phyloP scores from a whole-genome alignment of 2,113 vertebrate genomes.

The Hippocampus zosterae region DNA sequence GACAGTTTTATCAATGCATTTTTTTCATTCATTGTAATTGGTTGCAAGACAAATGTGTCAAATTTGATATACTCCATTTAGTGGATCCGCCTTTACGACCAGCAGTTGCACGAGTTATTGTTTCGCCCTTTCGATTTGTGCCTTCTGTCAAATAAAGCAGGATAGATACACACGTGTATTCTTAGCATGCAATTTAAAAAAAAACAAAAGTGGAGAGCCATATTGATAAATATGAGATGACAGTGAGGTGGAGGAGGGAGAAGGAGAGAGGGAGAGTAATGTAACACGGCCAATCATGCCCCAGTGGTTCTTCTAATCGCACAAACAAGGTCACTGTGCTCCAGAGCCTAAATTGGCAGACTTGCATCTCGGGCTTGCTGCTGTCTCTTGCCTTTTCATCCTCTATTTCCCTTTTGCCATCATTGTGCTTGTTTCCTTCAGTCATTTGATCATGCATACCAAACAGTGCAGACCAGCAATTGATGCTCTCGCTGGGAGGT shows the following conservation, averaged over 20 bases:
- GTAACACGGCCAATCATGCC: conserved; percentile 60
- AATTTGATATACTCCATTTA: background rate
- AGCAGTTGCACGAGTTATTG: background rate
- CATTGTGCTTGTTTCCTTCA: conserved; percentile 19
- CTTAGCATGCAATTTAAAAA: background rate
- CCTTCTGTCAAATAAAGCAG: conserved; percentile 1
- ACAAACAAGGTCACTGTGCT: conserved; percentile 70
- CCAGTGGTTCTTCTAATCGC: conserved; percentile 70
- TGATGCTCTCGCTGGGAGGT: background rate
- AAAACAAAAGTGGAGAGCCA: conserved; percentile 31
- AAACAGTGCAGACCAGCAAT: background rate
- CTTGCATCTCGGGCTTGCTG: conserved; percentile 37
- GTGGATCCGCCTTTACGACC: background rate
- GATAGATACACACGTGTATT: conserved; percentile 4
- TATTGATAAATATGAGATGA: conserved; percentile 64
- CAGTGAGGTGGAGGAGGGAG: conserved; percentile 34
- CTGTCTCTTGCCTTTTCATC: conserved; percentile 13
- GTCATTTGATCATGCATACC: conserved; percentile 33
- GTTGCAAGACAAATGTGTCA: too few relatives aligned
- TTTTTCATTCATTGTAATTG: too few relatives aligned
- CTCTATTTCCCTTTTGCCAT: conserved; percentile 33
- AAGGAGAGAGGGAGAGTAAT: conserved; percentile 48
- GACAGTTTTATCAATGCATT: too few relatives aligned
- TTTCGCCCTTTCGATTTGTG: conserved; percentile 7
- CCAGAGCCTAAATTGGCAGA: conserved; percentile 61